Percentiles rank a stretch among this genome's conserved stretches.
Evolutionary conservation across 2,888 invertebrate species (phyloP).

Genomic region (Sminthurides aquaticus): DNA sequence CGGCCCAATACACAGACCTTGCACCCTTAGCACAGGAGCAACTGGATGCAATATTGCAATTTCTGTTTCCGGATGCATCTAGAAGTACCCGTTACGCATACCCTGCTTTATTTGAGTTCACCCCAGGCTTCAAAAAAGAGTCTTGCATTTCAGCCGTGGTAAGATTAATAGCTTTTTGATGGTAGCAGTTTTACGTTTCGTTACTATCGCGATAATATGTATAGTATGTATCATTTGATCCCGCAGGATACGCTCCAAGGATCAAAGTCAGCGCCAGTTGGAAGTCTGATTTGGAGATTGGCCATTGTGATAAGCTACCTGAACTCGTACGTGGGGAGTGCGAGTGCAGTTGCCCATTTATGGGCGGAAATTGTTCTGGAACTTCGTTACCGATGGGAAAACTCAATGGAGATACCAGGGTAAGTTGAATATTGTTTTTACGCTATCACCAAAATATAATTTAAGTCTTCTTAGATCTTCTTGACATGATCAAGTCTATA

Average conservation of each 20-base stretch:
- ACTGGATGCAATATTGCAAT: conserved; percentile 68
- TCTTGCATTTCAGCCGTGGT: conserved; percentile 6
- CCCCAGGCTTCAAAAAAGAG: conserved; percentile 33
- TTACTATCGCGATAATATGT: too few species aligned
- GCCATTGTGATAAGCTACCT: conserved; percentile 67
- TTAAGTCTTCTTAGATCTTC: too few species aligned
- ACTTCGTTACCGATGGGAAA: conserved; percentile 83
- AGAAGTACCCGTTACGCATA: conserved; percentile 51
- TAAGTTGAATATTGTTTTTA: conserved; percentile 55
- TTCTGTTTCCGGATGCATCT: conserved; percentile 81
- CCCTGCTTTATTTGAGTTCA: conserved; percentile 43
- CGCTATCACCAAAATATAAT: too few species aligned
- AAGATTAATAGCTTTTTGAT: conserved; percentile 5
- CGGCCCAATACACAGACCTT: conserved; percentile 47
- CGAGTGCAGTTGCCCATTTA: conserved; percentile 69
- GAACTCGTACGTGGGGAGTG: conserved; percentile 66
- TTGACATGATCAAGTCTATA: too few species aligned
- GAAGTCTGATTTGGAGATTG: conserved; percentile 73
- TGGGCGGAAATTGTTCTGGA: conserved; percentile 92
- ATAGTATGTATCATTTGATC: too few species aligned
- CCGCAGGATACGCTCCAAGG: conserved; percentile 53
- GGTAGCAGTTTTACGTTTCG: conserved; percentile 2
- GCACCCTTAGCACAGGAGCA: conserved; percentile 71
- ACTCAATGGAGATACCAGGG: conserved; percentile 69
- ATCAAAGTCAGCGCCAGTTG: conserved; percentile 69